phyloP scores from a whole-genome alignment of 2,888 invertebrate genomes.

The Nemoura dubitans region DNA sequence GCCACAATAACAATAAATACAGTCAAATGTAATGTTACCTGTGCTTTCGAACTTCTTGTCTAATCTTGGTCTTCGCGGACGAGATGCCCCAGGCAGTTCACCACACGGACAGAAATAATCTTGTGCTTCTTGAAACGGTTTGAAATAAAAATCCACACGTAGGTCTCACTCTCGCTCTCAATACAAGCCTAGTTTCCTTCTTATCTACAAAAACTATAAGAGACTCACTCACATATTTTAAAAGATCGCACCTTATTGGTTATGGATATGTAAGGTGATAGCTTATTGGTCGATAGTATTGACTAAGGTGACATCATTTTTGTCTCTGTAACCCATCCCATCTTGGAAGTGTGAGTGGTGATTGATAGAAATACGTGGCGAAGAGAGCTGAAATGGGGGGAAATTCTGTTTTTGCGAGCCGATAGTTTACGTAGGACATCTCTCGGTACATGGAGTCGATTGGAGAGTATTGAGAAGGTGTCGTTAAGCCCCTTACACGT shows the following conservation, averaged over 20 bases:
- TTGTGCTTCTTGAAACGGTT: not conserved
- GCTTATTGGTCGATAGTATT: not conserved
- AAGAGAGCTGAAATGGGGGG: not conserved
- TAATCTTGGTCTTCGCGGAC: too few relatives aligned
- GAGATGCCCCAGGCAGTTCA: not conserved
- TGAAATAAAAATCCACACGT: not conserved
- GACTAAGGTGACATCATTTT: not conserved
- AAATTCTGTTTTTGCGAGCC: too few relatives aligned
- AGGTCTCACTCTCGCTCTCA: not conserved
- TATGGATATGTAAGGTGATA: not conserved
- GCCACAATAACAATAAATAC: conserved; percentile 1
- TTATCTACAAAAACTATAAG: not conserved
- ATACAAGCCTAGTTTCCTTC: not conserved
- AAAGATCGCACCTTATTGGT: not conserved
- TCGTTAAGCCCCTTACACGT: not conserved
- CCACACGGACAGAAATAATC: not conserved
- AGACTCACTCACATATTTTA: not conserved
- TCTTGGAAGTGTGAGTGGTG: not conserved
- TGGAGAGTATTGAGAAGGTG: not conserved
- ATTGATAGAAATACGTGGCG: not conserved
- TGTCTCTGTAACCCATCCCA: not conserved
- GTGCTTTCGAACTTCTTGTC: not conserved
- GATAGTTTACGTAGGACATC: not conserved
- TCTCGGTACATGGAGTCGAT: not conserved
- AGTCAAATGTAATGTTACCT: not conserved